Conservation (phyloP, 2,888 invertebrate species). For the Harpagoxenus sublaevis region DNA sequence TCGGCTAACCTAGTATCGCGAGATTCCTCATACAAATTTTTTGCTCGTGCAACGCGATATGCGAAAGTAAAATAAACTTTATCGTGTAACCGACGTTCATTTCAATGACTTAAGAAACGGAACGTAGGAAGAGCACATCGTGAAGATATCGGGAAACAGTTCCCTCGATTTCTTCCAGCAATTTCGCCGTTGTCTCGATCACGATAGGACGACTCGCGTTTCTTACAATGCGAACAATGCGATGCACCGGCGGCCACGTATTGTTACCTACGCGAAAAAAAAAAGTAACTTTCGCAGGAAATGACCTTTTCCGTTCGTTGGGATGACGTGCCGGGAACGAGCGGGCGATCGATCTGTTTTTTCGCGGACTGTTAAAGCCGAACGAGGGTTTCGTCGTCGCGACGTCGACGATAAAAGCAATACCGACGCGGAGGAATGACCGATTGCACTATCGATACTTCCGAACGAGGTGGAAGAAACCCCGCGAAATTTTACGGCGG, state of each 20-base stretch:
- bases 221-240: constrained; percentile 7
- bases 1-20: constrained; percentile 14
- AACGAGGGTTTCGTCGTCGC: constrained; percentile 58
- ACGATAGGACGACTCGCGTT: neutral
- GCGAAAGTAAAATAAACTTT: neutral
- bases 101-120: neutral
- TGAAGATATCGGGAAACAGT: neutral
- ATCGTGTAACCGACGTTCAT: neutral
- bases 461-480: constrained; percentile 27
- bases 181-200: constrained; percentile 18
- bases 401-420: constrained; percentile 37
- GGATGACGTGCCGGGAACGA: constrained; percentile 59
- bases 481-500: constrained; percentile 35
- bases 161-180: constrained; percentile 17
- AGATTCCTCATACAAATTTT: neutral
- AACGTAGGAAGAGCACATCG: neutral
- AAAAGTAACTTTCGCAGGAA: constrained; percentile 64
- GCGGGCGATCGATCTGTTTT: constrained; percentile 75
- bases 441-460: constrained; percentile 28
- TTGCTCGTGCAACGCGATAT: neutral
- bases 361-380: constrained; percentile 74
- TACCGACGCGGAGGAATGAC: constrained; percentile 7
- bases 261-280: constrained; percentile 30
- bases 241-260: constrained; percentile 19
- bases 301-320: constrained; percentile 68